Conservation (phyloP, 2,797 vertebrate genomes). For the Pipistrellus pygmaeus region DNA sequence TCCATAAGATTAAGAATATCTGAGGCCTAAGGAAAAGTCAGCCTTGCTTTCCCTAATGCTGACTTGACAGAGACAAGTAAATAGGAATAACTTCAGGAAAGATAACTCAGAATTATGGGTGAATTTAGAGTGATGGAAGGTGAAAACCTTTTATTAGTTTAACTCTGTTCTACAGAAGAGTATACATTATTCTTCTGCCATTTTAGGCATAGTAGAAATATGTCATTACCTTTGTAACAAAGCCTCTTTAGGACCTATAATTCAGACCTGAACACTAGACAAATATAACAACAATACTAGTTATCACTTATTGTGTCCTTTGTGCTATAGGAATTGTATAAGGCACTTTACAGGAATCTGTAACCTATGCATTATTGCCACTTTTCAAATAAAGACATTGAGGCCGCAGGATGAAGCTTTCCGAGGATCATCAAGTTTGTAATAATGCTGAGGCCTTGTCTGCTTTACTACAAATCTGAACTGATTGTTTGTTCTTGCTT, state of each 20-base stretch:
- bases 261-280: background rate
- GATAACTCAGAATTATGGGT: background rate
- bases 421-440: background rate
- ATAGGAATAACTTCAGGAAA: background rate
- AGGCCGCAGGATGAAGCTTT: background rate
- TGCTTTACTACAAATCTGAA: slow-evolving; percentile 55
- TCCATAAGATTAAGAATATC: background rate
- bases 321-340: background rate
- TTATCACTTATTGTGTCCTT: background rate
- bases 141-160: background rate
- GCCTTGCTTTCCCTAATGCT: background rate
- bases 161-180: background rate
- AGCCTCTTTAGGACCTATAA: background rate
- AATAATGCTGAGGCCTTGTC: background rate
- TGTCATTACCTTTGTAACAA: background rate
- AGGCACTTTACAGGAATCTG: background rate
- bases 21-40: slow-evolving; percentile 2
- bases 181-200: background rate
- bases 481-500: slow-evolving; percentile 57
- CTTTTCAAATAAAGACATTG: background rate
- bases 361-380: background rate
- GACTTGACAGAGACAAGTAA: background rate
- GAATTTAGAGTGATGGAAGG: background rate
- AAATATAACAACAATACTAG: background rate
- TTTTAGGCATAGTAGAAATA: slow-evolving; percentile 15